phyloP scores from a whole-genome alignment of 2,113 vertebrate species.

The Elephas maximus region DNA sequence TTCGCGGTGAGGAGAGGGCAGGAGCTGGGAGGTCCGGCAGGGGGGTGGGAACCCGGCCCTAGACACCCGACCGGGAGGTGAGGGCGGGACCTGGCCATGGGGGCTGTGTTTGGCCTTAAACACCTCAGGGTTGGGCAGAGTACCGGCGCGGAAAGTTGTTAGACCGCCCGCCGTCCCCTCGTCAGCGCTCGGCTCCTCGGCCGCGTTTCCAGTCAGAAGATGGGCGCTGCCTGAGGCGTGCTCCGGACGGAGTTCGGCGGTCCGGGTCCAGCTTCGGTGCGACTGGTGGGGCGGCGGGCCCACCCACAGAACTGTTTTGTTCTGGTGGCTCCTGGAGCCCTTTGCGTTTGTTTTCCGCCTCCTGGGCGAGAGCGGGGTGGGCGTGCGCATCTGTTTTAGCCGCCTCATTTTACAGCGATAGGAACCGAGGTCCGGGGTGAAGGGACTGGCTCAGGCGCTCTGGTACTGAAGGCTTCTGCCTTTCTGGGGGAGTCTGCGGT shows the following conservation, averaged over 20 bases:
- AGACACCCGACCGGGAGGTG: neutral
- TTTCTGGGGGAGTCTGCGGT: rapidly evolving
- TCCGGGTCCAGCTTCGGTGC: neutral
- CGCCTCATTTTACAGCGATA: rapidly evolving
- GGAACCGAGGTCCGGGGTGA: rapidly evolving
- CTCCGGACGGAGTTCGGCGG: too few species aligned
- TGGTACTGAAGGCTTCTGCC: rapidly evolving
- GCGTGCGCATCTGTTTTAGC: rapidly evolving
- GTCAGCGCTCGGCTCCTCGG: neutral
- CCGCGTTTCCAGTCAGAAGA: neutral
- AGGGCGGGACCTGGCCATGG: rapidly evolving
- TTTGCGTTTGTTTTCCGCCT: rapidly evolving
- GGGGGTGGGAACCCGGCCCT: too few species aligned
- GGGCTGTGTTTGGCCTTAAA: rapidly evolving
- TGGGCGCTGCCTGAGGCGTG: neutral
- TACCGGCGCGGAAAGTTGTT: rapidly evolving
- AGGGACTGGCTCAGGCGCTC: rapidly evolving
- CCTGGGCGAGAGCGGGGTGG: neutral
- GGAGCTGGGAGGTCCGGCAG: rapidly evolving
- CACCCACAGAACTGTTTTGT: rapidly evolving
- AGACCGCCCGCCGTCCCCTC: rapidly evolving
- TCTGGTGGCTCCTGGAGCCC: rapidly evolving
- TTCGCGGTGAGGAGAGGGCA: neutral
- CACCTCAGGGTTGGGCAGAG: rapidly evolving
- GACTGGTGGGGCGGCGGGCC: rapidly evolving